phyloP scores from a whole-genome alignment of 2,888 invertebrate species.

The Eueremaeus valkanovi region DNA sequence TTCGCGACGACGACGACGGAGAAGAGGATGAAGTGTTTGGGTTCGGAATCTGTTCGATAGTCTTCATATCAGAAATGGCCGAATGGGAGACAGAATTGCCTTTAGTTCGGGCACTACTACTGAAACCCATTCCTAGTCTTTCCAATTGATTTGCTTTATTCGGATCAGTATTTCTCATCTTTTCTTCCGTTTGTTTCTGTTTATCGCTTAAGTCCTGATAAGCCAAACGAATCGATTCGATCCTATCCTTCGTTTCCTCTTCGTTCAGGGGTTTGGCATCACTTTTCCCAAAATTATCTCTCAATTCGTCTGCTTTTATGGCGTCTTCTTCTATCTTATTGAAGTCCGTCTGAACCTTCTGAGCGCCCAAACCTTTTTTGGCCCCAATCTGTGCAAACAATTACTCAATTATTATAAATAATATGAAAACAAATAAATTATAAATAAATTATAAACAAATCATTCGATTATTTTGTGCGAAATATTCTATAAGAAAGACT shows the following conservation, averaged over 20 bases:
- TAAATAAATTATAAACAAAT: no score
- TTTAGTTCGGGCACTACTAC: conserved; percentile 46
- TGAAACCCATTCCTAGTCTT: conserved; percentile 59
- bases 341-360: conserved; percentile 89
- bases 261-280: conserved; percentile 32
- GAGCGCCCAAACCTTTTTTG: conserved; percentile 87
- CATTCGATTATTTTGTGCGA: not conserved
- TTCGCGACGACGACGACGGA: conserved; percentile 5
- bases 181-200: conserved; percentile 65
- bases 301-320: conserved; percentile 73
- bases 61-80: conserved; percentile 81
- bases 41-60: conserved; percentile 74
- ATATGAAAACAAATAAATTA: not conserved
- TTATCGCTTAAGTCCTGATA: conserved; percentile 70
- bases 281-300: conserved; percentile 55
- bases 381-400: conserved; percentile 65
- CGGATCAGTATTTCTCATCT: conserved; percentile 68
- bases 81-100: conserved; percentile 65
- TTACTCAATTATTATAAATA: conserved; percentile 12
- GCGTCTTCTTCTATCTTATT: conserved; percentile 90
- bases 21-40: conserved; percentile 48
- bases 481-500: conserved; percentile 9
- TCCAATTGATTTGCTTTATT: conserved; percentile 82
- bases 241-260: conserved; percentile 46
- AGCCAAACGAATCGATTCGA: conserved; percentile 59